phyloP scores from a whole-genome alignment of 2,113 vertebrate genomes.

The Uropsilus gracilis region DNA sequence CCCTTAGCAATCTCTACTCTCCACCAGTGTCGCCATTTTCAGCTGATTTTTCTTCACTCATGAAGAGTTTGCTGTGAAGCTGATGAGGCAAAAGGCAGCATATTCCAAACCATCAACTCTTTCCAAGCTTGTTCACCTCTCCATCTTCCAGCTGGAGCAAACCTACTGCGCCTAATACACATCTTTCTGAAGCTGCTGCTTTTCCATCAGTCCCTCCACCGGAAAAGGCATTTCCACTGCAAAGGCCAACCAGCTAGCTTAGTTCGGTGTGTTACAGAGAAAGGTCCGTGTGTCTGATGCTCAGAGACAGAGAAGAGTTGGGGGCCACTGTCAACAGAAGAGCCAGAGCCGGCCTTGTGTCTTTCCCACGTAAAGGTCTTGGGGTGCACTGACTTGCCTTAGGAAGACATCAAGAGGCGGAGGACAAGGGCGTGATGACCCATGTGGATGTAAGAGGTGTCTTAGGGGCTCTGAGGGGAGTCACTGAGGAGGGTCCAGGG shows the following conservation, averaged over 20 bases:
- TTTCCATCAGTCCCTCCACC: neutral
- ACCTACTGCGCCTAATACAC: neutral
- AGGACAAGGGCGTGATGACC: neutral
- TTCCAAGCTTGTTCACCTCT: neutral
- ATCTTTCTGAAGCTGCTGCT: neutral
- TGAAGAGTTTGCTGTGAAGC: neutral
- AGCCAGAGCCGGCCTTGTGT: fast-evolving
- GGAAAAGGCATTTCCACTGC: neutral
- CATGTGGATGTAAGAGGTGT: no score
- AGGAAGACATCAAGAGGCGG: fast-evolving
- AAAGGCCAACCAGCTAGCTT: neutral
- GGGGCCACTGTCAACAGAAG: neutral
- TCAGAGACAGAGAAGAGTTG: no score
- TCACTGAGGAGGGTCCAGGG: neutral
- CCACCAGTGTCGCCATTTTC: neutral
- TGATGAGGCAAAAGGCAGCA: fast-evolving
- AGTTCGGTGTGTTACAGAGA: fast-evolving
- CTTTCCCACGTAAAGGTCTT: no score
- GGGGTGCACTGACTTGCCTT: fast-evolving
- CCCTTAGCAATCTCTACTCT: neutral
- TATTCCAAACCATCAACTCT: neutral
- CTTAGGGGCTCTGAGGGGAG: neutral
- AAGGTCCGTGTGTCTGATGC: fast-evolving
- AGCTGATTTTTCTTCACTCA: neutral
- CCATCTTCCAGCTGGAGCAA: neutral